These are phyloP conservation scores for Morone chrysops DNA, from an alignment of 2,113 vertebrate genomes.

Conservation along the genomic window DNA sequence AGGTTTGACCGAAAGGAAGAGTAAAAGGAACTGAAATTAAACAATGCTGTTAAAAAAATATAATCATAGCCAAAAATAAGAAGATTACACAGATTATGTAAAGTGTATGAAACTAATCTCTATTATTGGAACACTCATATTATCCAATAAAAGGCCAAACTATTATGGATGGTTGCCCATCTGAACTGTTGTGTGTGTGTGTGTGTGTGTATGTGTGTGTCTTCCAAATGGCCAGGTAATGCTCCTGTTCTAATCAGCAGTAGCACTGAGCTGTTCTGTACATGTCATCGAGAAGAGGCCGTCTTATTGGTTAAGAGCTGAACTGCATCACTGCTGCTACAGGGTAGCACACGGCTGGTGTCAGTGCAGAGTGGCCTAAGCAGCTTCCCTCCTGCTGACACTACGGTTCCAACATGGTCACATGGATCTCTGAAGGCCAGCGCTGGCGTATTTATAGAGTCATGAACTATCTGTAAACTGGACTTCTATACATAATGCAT, in stretches of 20 bases:
- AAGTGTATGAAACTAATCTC: slow-evolving; percentile 56
- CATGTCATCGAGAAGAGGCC: slow-evolving; percentile 6
- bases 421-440: slow-evolving; percentile 41
- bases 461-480: background rate
- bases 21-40: background rate
- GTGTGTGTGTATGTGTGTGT: background rate
- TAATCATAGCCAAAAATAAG: slow-evolving; percentile 35
- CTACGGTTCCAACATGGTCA: slow-evolving; percentile 53
- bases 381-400: slow-evolving; percentile 74
- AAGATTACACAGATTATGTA: slow-evolving; percentile 61
- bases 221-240: slow-evolving; percentile 47
- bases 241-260: slow-evolving; percentile 41
- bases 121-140: slow-evolving; percentile 39
- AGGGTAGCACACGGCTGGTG: slow-evolving; percentile 25
- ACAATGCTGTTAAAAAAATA: slow-evolving; percentile 2
- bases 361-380: slow-evolving; percentile 52
- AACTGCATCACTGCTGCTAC: slow-evolving; percentile 32
- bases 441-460: slow-evolving; percentile 28
- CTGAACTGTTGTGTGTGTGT: slow-evolving; percentile 11
- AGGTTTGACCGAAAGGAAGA: no score
- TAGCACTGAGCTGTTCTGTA: slow-evolving; percentile 27
- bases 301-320: slow-evolving; percentile 40
- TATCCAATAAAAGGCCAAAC: slow-evolving; percentile 40
- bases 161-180: slow-evolving; percentile 21
- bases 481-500: background rate